A percentile compares a stretch with the other conserved stretches of the same genome.
phyloP scores from a whole-genome alignment of 2,113 vertebrate genomes.

The Sphaerodactylus townsendi region DNA sequence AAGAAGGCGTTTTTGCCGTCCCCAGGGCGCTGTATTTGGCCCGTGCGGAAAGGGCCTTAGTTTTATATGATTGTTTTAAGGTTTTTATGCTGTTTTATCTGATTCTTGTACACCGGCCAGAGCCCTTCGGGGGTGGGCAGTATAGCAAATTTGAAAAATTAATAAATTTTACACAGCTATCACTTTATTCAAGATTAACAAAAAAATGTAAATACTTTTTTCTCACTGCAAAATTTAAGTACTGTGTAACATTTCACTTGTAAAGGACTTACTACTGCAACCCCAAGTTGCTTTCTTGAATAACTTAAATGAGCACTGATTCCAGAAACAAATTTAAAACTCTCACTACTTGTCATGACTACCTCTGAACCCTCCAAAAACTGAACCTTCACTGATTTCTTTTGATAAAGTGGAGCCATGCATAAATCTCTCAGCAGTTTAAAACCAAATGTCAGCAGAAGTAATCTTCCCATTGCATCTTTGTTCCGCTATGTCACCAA shows the following conservation, averaged over 20 bases:
- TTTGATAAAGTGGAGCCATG: constrained; percentile 45
- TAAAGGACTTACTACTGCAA: constrained; percentile 26
- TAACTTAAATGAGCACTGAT: constrained; percentile 33
- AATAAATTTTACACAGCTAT: constrained; percentile 58
- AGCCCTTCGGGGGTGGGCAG: too few relatives aligned
- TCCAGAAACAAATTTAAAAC: constrained; percentile 35
- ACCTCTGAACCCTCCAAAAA: constrained; percentile 23
- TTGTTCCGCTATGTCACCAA: constrained; percentile 48
- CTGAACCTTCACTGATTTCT: constrained; percentile 31
- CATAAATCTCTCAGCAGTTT: constrained; percentile 43
- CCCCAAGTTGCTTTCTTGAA: constrained; percentile 34
- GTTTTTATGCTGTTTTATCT: too few relatives aligned
- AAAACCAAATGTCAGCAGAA: constrained; percentile 54
- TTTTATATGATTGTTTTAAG: too few relatives aligned
- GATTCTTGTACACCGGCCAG: too few relatives aligned
- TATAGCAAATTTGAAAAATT: too few relatives aligned
- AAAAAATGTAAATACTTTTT: constrained; percentile 15
- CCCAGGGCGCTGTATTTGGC: too few relatives aligned
- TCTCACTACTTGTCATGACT: not conserved
- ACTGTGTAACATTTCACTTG: constrained; percentile 53
- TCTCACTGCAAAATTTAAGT: constrained; percentile 41
- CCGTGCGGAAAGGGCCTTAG: too few relatives aligned
- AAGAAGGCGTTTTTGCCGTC: too few relatives aligned
- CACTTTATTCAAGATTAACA: constrained; percentile 55
- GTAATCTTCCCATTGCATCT: constrained; percentile 44